Evolutionary conservation across 2,888 invertebrate species (phyloP).

Genomic region (Spatulosminthurus flaviceps): DNA sequence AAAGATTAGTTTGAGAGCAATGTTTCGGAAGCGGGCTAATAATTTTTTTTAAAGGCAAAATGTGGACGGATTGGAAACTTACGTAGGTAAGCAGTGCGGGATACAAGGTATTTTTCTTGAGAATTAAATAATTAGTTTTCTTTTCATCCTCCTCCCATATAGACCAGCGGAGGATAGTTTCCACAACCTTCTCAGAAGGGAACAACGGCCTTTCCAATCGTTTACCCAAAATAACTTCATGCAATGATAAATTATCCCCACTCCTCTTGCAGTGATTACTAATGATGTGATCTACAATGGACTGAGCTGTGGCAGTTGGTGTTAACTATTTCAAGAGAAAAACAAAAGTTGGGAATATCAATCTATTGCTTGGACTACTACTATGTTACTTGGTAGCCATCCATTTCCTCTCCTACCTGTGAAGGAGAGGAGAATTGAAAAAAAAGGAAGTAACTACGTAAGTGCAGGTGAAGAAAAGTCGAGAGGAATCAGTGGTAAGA

Average conservation of each 20-base stretch:
- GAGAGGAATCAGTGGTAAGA: slow-evolving; percentile 20
- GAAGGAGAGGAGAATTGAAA: too few species aligned
- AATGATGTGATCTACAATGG: slow-evolving; percentile 57
- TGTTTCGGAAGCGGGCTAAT: too few species aligned
- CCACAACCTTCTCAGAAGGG: slow-evolving; percentile 74
- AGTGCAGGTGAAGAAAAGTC: slow-evolving; percentile 10
- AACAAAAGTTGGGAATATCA: background rate
- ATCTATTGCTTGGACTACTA: too few species aligned
- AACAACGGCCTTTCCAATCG: slow-evolving; percentile 80
- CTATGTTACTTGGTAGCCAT: too few species aligned
- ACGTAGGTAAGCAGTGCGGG: slow-evolving; percentile 66
- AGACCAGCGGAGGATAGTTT: slow-evolving; percentile 79
- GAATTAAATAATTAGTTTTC: slow-evolving; percentile 80
- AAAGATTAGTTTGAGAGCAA: too few species aligned
- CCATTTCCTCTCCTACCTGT: too few species aligned
- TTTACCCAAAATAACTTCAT: slow-evolving; percentile 82
- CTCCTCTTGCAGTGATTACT: slow-evolving; percentile 48
- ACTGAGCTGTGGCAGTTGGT: slow-evolving; percentile 57
- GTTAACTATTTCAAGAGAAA: slow-evolving; percentile 52
- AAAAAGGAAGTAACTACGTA: slow-evolving; percentile 21
- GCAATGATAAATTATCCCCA: slow-evolving; percentile 74
- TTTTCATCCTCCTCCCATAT: slow-evolving; percentile 89
- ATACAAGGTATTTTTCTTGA: slow-evolving; percentile 67
- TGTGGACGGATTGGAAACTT: slow-evolving; percentile 41
- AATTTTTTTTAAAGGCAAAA: slow-evolving; percentile 6